Conservation (phyloP, 2,113 vertebrate genomes). For the Nestor notabilis region DNA sequence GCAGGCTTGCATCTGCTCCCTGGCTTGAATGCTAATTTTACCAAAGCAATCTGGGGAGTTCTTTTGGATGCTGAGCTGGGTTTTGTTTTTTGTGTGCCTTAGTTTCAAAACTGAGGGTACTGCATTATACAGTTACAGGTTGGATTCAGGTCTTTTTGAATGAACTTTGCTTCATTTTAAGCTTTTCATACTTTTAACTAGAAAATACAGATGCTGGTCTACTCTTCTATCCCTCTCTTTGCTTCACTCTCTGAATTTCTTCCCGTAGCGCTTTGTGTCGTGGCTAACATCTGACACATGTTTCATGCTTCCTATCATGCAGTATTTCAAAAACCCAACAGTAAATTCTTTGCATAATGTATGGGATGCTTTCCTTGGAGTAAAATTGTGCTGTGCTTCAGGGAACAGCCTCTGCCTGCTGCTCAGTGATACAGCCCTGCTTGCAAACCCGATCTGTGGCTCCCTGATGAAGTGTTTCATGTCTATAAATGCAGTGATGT, state of each 20-base stretch:
- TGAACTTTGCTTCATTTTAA: neutral
- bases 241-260: neutral
- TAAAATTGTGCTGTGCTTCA: neutral
- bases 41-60: neutral
- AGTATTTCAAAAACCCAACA: neutral
- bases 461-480: neutral
- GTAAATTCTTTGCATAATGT: conserved; percentile 32
- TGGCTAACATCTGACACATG: neutral
- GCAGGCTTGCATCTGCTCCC: neutral
- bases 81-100: neutral
- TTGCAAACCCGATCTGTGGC: rapidly evolving
- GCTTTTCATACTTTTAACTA: neutral
- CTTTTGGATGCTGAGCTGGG: neutral
- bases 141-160: neutral
- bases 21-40: neutral
- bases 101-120: neutral
- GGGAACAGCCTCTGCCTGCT: neutral
- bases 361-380: conserved; percentile 9
- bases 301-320: neutral
- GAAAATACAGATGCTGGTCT: neutral
- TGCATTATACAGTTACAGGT: neutral
- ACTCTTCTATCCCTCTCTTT: neutral
- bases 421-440: neutral
- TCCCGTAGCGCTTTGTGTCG: neutral
- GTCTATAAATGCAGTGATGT: neutral